Evolutionary conservation across 2,888 invertebrate species (phyloP), one percentile per base, ranked within the genome.

Genomic region (Venustoraphidia nigricollis): DNA sequence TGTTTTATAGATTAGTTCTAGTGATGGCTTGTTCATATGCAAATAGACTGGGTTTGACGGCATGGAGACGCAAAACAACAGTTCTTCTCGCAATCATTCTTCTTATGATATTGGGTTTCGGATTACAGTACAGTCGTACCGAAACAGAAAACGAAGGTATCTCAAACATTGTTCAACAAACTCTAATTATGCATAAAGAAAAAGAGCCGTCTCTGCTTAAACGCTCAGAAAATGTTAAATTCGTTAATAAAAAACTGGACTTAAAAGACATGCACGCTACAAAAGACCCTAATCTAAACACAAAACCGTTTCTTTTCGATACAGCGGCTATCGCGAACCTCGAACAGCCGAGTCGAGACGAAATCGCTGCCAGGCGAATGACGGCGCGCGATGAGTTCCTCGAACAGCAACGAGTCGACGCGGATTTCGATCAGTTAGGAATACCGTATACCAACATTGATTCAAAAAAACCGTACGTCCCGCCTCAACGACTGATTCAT

Each of bases 401-500:
- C 6, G 27, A 27, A 10, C 27, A 36, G 9, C 39, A 42, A 27
- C 55, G 63, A 45, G 60, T 60, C 27, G 65, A 65, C 1, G 64
- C 64, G 3, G 68, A 69, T 27, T 64, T 66, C 44, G 63, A 66
- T 49, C 63, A 65, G 51, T 58, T 70, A 50, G 69, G 69, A 3
- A 61, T 68, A 45, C 70, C 69, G 2, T 64, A 59, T 53, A 65
- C 68, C 10, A 65, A 65, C 55, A 54, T 66, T 34, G 66, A 68
- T 56, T 43, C 61, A 17, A 62, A 61, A 47, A 61, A 64, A 52
- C 68, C 68, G 0, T 73, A 71, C 56, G 58, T 73, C 36, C 73
- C 73, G 1, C 61, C 66, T 9, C 69, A 71, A 41, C 67, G 79
- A 36, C 61, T 87, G 42, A 78, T 87, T 13, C 86, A 87, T 63